Percentiles rank a stretch among this genome's conserved stretches.
Conservation (phyloP, 2,888 invertebrate genomes). For the Creontiades dilutus region DNA sequence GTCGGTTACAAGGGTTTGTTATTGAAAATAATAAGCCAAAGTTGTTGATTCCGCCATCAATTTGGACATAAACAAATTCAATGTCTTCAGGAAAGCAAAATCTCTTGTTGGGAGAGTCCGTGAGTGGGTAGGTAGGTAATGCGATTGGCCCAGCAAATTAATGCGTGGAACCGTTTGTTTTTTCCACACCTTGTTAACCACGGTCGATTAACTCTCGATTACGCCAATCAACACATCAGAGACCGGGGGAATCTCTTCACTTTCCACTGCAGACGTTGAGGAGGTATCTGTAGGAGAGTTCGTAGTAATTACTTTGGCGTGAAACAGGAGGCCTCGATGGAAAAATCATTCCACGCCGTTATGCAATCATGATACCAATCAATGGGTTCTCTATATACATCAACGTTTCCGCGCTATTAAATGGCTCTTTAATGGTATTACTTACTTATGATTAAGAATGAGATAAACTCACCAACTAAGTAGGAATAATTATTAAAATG, state of each 20-base stretch:
- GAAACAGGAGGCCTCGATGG: neutral
- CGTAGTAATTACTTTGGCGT: neutral
- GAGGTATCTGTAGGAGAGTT: neutral
- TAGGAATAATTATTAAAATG: too few relatives aligned
- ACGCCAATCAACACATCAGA: slow-evolving; percentile 19
- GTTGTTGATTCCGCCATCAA: too few relatives aligned
- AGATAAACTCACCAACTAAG: too few relatives aligned
- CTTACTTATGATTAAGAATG: too few relatives aligned
- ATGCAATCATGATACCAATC: neutral
- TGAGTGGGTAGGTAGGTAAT: too few relatives aligned
- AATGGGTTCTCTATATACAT: neutral
- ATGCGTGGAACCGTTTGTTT: slow-evolving; percentile 22
- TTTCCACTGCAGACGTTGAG: neutral
- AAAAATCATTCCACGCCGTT: neutral
- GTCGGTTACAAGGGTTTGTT: too few relatives aligned
- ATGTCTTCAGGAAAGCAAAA: too few relatives aligned
- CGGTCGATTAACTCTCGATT: slow-evolving; percentile 25
- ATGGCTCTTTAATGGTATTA: too few relatives aligned
- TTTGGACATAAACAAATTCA: too few relatives aligned
- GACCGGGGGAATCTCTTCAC: neutral
- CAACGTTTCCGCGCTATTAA: too few relatives aligned
- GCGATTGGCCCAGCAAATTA: slow-evolving; percentile 10
- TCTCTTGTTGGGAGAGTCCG: too few relatives aligned
- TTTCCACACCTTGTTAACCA: neutral
- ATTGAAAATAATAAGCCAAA: too few relatives aligned